Evolutionary conservation across 2,113 vertebrate genomes (phyloP).

Genomic region (Shinisaurus crocodilurus): DNA sequence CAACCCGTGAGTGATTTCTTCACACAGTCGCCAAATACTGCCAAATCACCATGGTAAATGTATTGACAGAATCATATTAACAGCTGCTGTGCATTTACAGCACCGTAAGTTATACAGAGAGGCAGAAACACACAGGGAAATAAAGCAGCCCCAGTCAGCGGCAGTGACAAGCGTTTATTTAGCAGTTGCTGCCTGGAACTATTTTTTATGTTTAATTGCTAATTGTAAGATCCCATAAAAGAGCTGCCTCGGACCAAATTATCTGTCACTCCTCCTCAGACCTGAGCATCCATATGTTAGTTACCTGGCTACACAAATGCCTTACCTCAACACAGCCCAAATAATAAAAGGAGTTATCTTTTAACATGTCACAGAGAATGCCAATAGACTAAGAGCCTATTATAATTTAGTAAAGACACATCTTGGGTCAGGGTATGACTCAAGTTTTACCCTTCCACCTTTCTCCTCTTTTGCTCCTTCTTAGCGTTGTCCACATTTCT

Average conservation of each 20-base stretch:
- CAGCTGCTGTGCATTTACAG: slow-evolving; percentile 81
- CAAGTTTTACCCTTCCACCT: slow-evolving; percentile 13
- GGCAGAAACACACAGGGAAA: slow-evolving; percentile 77
- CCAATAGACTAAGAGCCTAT: neutral
- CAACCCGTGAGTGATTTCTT: slow-evolving; percentile 87
- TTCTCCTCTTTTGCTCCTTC: slow-evolving; percentile 8
- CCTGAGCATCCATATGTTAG: slow-evolving; percentile 63
- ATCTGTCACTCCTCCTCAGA: slow-evolving; percentile 54
- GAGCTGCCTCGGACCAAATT: slow-evolving; percentile 57
- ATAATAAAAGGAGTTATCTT: slow-evolving; percentile 25
- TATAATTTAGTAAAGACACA: neutral
- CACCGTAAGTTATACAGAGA: slow-evolving; percentile 78
- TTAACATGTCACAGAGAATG: neutral
- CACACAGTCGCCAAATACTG: slow-evolving; percentile 83
- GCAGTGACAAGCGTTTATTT: slow-evolving; percentile 82
- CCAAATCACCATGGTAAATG: slow-evolving; percentile 87
- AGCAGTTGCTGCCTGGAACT: slow-evolving; percentile 73
- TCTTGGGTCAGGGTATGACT: neutral
- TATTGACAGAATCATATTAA: slow-evolving; percentile 92
- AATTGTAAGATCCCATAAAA: slow-evolving; percentile 71
- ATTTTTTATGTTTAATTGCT: slow-evolving; percentile 81
- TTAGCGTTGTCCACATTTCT: neutral
- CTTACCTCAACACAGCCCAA: slow-evolving; percentile 22
- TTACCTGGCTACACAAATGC: slow-evolving; percentile 14
- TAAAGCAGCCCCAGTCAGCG: slow-evolving; percentile 79